A percentile compares a stretch with the other conserved stretches of the same genome.
Conservation (phyloP, 2,888 invertebrate genomes). For the Athalia cordata region DNA sequence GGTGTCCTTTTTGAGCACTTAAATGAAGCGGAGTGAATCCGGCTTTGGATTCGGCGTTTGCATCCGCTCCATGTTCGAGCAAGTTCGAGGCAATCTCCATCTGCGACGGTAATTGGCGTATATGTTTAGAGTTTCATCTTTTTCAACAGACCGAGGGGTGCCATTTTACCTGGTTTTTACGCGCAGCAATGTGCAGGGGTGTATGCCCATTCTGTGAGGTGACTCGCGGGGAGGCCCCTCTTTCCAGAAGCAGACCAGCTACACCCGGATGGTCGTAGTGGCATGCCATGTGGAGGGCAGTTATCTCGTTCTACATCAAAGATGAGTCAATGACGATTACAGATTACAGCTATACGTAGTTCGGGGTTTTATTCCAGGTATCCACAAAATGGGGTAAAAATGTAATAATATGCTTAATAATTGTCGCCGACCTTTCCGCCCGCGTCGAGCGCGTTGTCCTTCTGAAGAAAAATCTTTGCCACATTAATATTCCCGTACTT, state of each 20-base stretch:
- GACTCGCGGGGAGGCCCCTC: conserved; percentile 95
- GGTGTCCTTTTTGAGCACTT: conserved; percentile 95
- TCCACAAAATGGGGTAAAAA: too few species aligned
- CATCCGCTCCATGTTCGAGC: conserved; percentile 93
- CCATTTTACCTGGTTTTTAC: conserved; percentile 88
- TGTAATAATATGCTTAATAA: neutral
- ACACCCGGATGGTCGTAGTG: conserved; percentile 97
- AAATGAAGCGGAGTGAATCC: conserved; percentile 98
- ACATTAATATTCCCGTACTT: conserved; percentile 97
- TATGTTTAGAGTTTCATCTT: neutral
- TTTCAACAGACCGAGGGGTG: neutral
- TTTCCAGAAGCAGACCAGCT: conserved; percentile 91
- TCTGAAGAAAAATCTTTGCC: conserved; percentile 89
- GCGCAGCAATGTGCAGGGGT: conserved; percentile 97
- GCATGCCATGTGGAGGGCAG: conserved; percentile 96
- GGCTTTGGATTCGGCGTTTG: conserved; percentile 94
- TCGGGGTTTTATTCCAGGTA: too few species aligned
- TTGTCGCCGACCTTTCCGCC: conserved; percentile 82
- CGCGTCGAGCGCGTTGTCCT: conserved; percentile 91
- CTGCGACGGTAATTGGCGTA: conserved; percentile 67
- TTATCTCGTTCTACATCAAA: conserved; percentile 86
- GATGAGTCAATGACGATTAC: too few species aligned
- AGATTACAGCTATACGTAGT: too few species aligned
- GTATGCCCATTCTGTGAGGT: conserved; percentile 98
- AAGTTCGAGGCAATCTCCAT: conserved; percentile 96